Conservation (phyloP, 2,797 vertebrate genomes). For the Xerus rutilus region DNA sequence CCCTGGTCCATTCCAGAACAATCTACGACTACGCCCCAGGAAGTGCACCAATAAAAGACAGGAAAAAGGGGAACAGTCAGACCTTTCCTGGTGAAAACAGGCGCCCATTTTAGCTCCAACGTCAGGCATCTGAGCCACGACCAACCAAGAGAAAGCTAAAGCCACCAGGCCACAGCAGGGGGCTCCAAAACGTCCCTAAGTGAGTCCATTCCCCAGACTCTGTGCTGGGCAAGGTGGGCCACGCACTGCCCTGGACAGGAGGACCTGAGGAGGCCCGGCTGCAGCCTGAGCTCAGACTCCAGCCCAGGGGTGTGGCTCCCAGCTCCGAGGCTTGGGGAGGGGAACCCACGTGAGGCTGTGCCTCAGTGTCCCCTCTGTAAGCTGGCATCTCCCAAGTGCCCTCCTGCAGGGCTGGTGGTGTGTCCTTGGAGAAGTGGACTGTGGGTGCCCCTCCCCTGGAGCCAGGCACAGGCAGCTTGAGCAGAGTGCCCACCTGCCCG, state of each 20-base stretch:
- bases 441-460: not conserved
- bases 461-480: rapidly evolving
- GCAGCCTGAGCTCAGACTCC: not conserved
- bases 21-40: not conserved
- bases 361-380: not conserved
- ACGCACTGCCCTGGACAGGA: not conserved
- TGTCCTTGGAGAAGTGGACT: rapidly evolving
- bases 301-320: too few relatives aligned
- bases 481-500: too few relatives aligned
- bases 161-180: rapidly evolving
- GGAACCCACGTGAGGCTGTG: not conserved
- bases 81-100: slow-evolving; percentile 41
- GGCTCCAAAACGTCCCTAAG: too few relatives aligned
- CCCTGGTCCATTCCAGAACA: rapidly evolving
- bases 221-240: rapidly evolving
- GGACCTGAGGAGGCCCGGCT: not conserved
- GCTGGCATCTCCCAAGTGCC: rapidly evolving
- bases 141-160: not conserved
- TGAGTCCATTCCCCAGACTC: too few relatives aligned
- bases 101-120: not conserved
- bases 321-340: not conserved
- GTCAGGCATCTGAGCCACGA: rapidly evolving
- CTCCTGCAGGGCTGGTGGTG: rapidly evolving
- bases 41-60: not conserved
- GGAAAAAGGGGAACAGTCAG: not conserved